Evolutionary conservation across 2,888 invertebrate species (phyloP), one percentile per base, ranked within the genome.

Genomic region (Coelinius sp.): DNA sequence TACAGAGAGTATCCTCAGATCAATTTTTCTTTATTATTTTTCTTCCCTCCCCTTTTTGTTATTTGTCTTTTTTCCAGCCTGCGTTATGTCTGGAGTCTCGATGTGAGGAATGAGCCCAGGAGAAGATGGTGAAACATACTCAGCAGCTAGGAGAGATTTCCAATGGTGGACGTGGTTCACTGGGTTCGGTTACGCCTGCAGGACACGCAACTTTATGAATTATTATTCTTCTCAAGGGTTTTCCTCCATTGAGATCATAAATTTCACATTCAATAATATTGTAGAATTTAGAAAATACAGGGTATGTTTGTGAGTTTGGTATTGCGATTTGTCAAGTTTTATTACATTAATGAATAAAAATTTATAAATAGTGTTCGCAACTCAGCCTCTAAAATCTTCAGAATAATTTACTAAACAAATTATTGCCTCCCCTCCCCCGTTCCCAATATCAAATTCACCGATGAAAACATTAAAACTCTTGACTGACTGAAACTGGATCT

Each of bases 161-260:
- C 14, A 44, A n/a, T 44, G 44, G n/a, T 38, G 27, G 25, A 35
- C 22, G 22, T n/a, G 41, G 56, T 25, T 35, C 38, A 14, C 62
- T 68, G 25, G 59, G 46, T 25, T 49, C 22, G 35, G 70, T 49
- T 64, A 67, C 68, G 38, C 66, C 65, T 56, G 24, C 66, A 27
- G 70, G 73, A 73, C 71, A 74, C 74, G 73, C 73, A 73, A 74
- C 65, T 70, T 70, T 70, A 78, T 86, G 85, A 87, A 83, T 87
- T 86, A 87, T 79, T 83, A 82, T 80, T 78, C 76, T 73, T 79
- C 78, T 78, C 25, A 81, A 82, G 82, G n/a, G n/a, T 81, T 80
- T 81, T 83, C 81, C 83, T 82, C 85, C 86, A 86, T 87, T 86
- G 85, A 85, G 85, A 82, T 81, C 82, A 85, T 87, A 86, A 87